Evolutionary conservation across 2,888 invertebrate genomes (phyloP), one percentile per base, ranked within the genome.

Genomic region (Endotricha flammealis): DNA sequence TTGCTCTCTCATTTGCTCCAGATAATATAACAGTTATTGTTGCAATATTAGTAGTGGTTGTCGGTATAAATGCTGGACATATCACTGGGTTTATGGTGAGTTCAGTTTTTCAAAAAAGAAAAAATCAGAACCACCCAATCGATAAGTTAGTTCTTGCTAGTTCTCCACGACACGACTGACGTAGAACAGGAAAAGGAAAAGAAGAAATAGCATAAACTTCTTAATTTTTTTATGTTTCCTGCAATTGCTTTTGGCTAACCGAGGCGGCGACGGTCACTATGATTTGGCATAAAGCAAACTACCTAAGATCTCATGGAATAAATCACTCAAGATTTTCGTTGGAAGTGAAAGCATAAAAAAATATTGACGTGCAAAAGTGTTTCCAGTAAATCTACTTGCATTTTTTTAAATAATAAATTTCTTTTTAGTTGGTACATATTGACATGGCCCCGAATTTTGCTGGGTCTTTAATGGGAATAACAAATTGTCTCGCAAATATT

Each of bases 381-480:
- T 8, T 4, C 24, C 8, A 9, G 11, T 16, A 9, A 25, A 5
- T 12, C 12, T 11, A 6, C 13, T 22, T 25, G 4, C 4, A 36
- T 9, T 11, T 35, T n/a, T 22, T 35, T 16, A 28, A 36, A 29
- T 30, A 25, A 38, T 38, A 36, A 24, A 20, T 32, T 36, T 37
- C 27, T 17, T 29, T 7, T 33, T 4, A 50, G 42, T 28, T 45
- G 4, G 37, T 14, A 1, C 39, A 30, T 24, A 40, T 46, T n/a
- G 43, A 94, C 65, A 79, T 94, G 38, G 90, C 93, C 4, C 93
- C 93, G 0, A 92, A 91, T 56, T 92, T 90, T 58, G 91, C 93
- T 0, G 93, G 93, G 2, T 88, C 91, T 1, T 67, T 93, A 32
- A 92, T 93, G 91, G 93, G 93, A 1, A 89, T 93, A 39, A 92